Evolutionary conservation across 2,888 invertebrate species (phyloP), one percentile per base, ranked within the genome.

Genomic region (Andrena bucephala): DNA sequence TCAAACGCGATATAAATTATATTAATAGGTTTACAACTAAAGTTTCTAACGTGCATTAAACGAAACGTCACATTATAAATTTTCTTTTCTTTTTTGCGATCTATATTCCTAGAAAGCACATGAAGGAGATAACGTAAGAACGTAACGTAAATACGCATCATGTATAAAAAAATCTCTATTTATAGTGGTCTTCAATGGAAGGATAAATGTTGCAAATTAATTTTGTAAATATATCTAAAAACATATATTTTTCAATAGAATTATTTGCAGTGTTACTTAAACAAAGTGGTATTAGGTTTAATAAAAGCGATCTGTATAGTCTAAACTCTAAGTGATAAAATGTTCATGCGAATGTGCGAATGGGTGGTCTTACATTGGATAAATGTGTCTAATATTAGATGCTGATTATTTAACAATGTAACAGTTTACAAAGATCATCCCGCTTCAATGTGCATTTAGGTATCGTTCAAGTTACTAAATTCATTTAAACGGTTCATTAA

Each of bases 191-290:
- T 86, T 67, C 69, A 84, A 73, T 36, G 77, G 76, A 81, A 79
- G 66, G 42, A 69, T 77, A 65, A 59, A 81, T 82, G 62, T 80
- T 73, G 76, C 76, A 71, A 76, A 81, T 81, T 87, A 74, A 84
- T 86, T 89, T 89, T 90, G 87, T 90, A 90, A 77, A 90, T 88
- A 90, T 85, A 87, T 89, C 77, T 75, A 71, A 89, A 86, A 89
- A 77, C 83, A 85, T 91, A 90, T 90, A 90, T 92, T 90, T 91
- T 91, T 88, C 83, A 88, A 88, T 88, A 83, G 81, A 87, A 89
- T 85, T 70, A 87, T 85, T 88, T 88, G 83, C 89, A 79, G 73
- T 70, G 79, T 87, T 70, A 70, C 83, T 88, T 80, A 77, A 84
- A 79, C 36, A 70, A 87, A 65, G 79, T 83, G 77, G 80, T 77